phyloP scores from a whole-genome alignment of 2,113 vertebrate species.

The Taurulus bubalis region DNA sequence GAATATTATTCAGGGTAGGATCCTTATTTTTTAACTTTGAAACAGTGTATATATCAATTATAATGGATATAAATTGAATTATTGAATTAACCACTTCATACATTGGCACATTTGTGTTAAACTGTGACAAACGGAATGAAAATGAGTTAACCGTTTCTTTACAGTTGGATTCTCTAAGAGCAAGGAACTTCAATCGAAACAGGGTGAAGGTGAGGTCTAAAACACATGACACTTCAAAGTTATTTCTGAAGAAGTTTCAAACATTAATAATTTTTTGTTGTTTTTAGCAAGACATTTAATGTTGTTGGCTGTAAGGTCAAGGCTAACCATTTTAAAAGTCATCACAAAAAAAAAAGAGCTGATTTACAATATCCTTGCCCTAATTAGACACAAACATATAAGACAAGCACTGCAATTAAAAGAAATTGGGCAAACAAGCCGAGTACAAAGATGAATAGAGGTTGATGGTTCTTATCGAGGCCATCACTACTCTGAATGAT shows the following conservation, averaged over 20 bases:
- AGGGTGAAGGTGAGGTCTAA: slow-evolving; percentile 57
- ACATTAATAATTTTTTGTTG: too few relatives aligned
- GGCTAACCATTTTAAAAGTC: not conserved
- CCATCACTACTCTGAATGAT: slow-evolving; percentile 27
- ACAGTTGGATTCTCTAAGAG: slow-evolving; percentile 91
- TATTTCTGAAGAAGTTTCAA: not conserved
- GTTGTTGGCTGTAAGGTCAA: not conserved
- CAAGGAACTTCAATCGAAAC: slow-evolving; percentile 74
- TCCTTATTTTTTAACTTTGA: not conserved
- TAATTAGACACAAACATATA: not conserved
- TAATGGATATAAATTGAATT: not conserved
- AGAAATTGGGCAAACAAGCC: not conserved
- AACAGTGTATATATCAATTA: not conserved
- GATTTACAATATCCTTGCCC: not conserved
- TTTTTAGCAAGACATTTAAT: not conserved
- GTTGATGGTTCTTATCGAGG: slow-evolving; percentile 26
- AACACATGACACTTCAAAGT: not conserved
- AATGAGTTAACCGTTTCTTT: slow-evolving; percentile 36
- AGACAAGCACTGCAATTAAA: slow-evolving; percentile 1
- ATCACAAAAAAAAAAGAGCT: not conserved
- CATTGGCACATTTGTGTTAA: not conserved
- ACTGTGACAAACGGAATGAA: not conserved
- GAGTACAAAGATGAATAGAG: slow-evolving; percentile 16
- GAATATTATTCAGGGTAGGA: slow-evolving; percentile 88
- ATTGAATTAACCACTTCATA: not conserved